Evolutionary conservation across 2,113 vertebrate genomes (phyloP), one percentile per base, ranked within the genome.

Genomic region (Rattus rattus): DNA sequence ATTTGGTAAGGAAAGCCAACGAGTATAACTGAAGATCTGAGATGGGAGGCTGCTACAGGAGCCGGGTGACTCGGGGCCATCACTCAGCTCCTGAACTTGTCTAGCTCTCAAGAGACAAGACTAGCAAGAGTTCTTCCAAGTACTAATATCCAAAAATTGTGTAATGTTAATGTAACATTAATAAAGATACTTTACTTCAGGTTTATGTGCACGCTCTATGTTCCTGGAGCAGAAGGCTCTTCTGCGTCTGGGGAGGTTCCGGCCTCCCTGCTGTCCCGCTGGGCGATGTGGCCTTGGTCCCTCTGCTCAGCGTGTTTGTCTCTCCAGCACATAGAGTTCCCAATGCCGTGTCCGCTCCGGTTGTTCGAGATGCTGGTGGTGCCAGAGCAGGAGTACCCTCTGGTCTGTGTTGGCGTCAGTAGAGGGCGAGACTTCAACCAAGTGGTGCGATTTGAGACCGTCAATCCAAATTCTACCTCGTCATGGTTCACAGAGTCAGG

Each of bases 311-410:
- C 91, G 0, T 67, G 90, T 0, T 94, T 97, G 10, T 97, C 94
- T 70, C 93, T 96, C 54, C 96, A 99, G 99, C 99, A 99, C 98
- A 99, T 99, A 97, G 99, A 99, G 96, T 99, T 99, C 97, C 99
- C 99, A 49, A 98, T 99, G 96, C 99, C 99, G 0, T 99, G 99
- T 98, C 99, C 99, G 0, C 97, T 99, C 97, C 99, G 99, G 94
- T 98, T 99, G 96, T 99, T 99, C 97, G 99, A 99, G 98, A 99
- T 99, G 99, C 97, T 99, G 98, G 99, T 99, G 95, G 99, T 99
- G 33, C 99, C 99, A 0, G 99, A 99, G 94, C 99, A 99, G 93
- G 99, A 99, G 87, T 99, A 99, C 97, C 99, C 99, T 26, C 98
- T 99, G 91, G 99, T 99, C 97, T 99, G 99, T 92, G 99, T 99